These are phyloP conservation scores for Morus bassanus DNA, from an alignment of 2,797 vertebrate species.

Conservation along the genomic window DNA sequence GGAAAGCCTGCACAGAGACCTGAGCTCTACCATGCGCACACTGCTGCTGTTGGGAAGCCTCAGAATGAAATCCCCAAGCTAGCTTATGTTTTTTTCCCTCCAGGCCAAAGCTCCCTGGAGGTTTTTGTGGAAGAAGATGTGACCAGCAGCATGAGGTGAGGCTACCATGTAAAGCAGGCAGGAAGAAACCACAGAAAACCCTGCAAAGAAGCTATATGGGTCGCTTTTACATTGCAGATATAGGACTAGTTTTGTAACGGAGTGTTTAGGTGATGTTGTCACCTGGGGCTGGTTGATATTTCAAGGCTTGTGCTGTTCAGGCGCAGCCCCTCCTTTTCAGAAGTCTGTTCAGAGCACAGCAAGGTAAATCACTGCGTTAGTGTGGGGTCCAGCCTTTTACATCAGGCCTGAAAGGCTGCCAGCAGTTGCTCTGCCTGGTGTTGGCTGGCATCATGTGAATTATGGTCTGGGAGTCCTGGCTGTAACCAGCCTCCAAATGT, in stretches of 20 bases:
- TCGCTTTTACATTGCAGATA: neutral
- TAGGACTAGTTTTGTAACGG: neutral
- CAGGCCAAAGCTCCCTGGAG: slow-evolving; percentile 77
- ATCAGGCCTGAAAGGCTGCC: neutral
- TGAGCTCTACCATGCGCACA: neutral
- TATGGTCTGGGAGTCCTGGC: neutral
- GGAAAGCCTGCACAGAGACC: neutral
- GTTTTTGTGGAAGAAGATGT: slow-evolving; percentile 68
- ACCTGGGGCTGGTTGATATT: neutral
- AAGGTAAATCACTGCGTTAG: neutral
- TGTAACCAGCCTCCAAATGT: neutral
- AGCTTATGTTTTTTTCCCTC: neutral
- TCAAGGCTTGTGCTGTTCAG: neutral
- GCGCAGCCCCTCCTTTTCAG: neutral
- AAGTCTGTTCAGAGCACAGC: accelerated
- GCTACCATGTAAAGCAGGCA: accelerated
- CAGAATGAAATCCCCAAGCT: neutral
- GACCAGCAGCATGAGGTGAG: slow-evolving; percentile 64
- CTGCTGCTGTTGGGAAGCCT: neutral
- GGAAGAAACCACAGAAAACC: neutral
- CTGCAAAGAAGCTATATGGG: too few relatives aligned
- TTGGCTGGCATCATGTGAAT: too few relatives aligned
- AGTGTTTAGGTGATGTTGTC: neutral
- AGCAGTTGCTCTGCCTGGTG: neutral
- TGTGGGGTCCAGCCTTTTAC: neutral